These are phyloP conservation scores for Chrysodeixis includens DNA, from an alignment of 2,888 invertebrate genomes.

Conservation along the genomic window DNA sequence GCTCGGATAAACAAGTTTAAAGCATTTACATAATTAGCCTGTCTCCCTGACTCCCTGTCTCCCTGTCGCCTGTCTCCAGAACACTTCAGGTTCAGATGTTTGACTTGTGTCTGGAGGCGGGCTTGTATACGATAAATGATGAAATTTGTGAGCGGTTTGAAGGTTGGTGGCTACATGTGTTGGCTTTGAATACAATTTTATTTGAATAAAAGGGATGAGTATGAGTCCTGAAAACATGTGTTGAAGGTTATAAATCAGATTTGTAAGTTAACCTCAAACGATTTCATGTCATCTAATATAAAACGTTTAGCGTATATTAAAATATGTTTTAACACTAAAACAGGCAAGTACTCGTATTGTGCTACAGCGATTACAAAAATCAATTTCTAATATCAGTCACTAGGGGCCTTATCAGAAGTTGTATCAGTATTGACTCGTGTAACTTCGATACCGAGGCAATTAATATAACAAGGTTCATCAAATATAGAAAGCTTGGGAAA, in stretches of 20 bases:
- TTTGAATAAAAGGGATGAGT: background rate
- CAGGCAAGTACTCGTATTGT: background rate
- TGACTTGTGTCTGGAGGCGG: conserved; percentile 12
- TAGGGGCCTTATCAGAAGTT: conserved; percentile 32
- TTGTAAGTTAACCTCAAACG: background rate
- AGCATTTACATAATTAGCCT: conserved; percentile 40
- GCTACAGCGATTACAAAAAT: conserved; percentile 15
- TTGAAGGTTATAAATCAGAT: no score
- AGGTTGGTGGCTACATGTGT: background rate
- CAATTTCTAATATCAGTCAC: conserved; percentile 36
- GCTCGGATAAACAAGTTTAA: conserved; percentile 51
- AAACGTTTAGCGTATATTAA: no score
- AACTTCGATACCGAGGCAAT: conserved; percentile 45
- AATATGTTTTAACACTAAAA: background rate
- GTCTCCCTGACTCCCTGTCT: no score
- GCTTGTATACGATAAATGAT: background rate
- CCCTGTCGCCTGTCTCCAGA: conserved; percentile 8
- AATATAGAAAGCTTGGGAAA: conserved; percentile 59
- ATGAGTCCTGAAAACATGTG: no score
- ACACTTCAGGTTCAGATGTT: conserved; percentile 12
- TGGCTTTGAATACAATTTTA: background rate
- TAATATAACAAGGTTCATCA: conserved; percentile 58
- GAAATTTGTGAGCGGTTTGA: background rate
- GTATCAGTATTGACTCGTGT: conserved; percentile 36
- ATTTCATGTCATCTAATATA: background rate